Conservation (phyloP, 2,888 invertebrate genomes). For the Conchocele bisecta region DNA sequence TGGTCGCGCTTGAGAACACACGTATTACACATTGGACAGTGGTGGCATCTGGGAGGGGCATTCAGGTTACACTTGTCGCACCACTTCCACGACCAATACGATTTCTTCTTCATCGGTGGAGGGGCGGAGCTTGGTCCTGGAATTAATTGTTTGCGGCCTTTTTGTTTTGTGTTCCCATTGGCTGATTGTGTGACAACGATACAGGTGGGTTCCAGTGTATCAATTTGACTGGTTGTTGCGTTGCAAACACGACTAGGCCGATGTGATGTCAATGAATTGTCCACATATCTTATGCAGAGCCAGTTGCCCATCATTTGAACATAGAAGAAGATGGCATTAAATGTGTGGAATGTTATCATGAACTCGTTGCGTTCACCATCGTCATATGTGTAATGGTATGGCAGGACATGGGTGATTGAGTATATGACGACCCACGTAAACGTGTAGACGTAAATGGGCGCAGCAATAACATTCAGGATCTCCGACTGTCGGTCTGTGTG, state of each 20-base stretch:
- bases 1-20: slow-evolving; percentile 80
- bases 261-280: slow-evolving; percentile 23
- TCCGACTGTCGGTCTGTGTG: slow-evolving; percentile 44
- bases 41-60: slow-evolving; percentile 78
- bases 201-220: not conserved
- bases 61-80: slow-evolving; percentile 71
- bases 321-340: slow-evolving; percentile 20
- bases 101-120: slow-evolving; percentile 53
- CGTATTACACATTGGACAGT: slow-evolving; percentile 74
- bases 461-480: slow-evolving; percentile 43
- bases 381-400: slow-evolving; percentile 18
- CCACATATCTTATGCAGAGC: slow-evolving; percentile 70
- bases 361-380: not conserved
- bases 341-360: slow-evolving; percentile 14
- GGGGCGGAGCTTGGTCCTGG: slow-evolving; percentile 20
- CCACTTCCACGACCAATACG: slow-evolving; percentile 80
- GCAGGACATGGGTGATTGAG: slow-evolving; percentile 16
- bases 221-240: not conserved
- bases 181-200: not conserved
- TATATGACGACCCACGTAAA: slow-evolving; percentile 33
- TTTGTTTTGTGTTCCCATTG: not conserved
- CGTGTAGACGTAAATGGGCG: slow-evolving; percentile 44
- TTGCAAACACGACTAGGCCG: not conserved
- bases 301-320: slow-evolving; percentile 75
- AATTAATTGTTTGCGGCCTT: slow-evolving; percentile 4